Conservation (phyloP, 2,797 vertebrate genomes). For the Arctocebus calabarensis region DNA sequence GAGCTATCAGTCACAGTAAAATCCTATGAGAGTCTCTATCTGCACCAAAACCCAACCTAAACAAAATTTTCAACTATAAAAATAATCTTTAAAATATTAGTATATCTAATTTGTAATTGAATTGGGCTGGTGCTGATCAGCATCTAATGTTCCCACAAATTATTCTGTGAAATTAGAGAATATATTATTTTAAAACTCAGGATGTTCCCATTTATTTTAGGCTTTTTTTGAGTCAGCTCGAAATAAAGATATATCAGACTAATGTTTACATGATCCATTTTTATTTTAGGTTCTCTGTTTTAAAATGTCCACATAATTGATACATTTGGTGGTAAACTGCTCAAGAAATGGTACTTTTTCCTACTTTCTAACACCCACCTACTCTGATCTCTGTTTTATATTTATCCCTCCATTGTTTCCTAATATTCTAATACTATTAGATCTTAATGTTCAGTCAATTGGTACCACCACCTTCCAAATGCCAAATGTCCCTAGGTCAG, state of each 20-base stretch:
- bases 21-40: not conserved
- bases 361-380: not conserved
- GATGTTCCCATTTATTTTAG: not conserved
- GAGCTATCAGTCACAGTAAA: not conserved
- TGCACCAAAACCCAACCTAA: slow-evolving; percentile 40
- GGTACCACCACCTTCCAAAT: not conserved
- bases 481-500: not conserved
- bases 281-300: not conserved
- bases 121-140: not conserved
- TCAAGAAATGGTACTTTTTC: slow-evolving; percentile 6
- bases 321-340: not conserved
- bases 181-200: not conserved
- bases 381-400: not conserved
- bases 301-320: not conserved
- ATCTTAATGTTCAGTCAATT: not conserved
- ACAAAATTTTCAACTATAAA: not conserved
- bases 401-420: not conserved
- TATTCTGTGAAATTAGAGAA: not conserved
- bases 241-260: not conserved
- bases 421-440: not conserved
- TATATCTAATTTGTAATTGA: not conserved
- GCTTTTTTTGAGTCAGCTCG: not conserved
- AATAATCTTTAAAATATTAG: slow-evolving; percentile 30
- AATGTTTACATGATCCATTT: not conserved
- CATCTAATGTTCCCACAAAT: not conserved